Evolutionary conservation across 2,797 vertebrate genomes (phyloP).

Genomic region (Varecia variegata): DNA sequence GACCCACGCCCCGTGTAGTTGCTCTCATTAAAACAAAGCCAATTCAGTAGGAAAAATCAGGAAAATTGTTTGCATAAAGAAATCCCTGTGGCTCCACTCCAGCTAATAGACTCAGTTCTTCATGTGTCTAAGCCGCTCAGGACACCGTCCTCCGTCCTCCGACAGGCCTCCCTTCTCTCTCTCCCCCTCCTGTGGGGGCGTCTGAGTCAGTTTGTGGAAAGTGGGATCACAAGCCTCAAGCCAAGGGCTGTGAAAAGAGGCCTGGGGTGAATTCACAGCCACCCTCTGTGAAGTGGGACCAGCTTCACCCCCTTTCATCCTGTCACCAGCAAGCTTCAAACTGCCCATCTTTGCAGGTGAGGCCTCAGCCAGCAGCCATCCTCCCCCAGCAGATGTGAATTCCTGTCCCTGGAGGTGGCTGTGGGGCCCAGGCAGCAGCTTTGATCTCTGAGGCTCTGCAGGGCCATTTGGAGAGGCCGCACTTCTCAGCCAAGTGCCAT

Average conservation of each 20-base stretch:
- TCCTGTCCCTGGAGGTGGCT: slow-evolving; percentile 78
- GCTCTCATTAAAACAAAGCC: neutral
- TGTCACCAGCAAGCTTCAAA: slow-evolving; percentile 53
- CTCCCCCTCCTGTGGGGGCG: neutral
- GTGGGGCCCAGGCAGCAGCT: slow-evolving; percentile 68
- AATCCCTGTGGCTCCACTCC: rapidly evolving
- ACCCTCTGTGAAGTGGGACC: slow-evolving; percentile 75
- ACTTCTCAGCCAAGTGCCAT: slow-evolving; percentile 82
- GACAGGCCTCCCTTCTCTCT: rapidly evolving
- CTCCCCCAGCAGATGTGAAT: slow-evolving; percentile 85
- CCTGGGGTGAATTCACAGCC: slow-evolving; percentile 67
- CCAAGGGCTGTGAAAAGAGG: slow-evolving; percentile 31
- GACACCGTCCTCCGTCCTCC: no score
- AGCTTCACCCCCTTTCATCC: slow-evolving; percentile 65
- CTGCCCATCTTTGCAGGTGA: slow-evolving; percentile 63
- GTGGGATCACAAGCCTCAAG: slow-evolving; percentile 27
- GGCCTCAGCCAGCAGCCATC: slow-evolving; percentile 26
- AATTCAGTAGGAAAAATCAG: rapidly evolving
- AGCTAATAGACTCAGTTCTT: neutral
- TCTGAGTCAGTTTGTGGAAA: neutral
- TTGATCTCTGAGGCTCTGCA: slow-evolving; percentile 85
- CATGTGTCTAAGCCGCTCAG: neutral
- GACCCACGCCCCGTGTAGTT: rapidly evolving
- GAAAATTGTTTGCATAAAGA: rapidly evolving
- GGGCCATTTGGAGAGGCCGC: slow-evolving; percentile 82